These are phyloP conservation scores for Adelges cooleyi DNA, from an alignment of 1,140 invertebrate genomes.

Conservation along the genomic window DNA sequence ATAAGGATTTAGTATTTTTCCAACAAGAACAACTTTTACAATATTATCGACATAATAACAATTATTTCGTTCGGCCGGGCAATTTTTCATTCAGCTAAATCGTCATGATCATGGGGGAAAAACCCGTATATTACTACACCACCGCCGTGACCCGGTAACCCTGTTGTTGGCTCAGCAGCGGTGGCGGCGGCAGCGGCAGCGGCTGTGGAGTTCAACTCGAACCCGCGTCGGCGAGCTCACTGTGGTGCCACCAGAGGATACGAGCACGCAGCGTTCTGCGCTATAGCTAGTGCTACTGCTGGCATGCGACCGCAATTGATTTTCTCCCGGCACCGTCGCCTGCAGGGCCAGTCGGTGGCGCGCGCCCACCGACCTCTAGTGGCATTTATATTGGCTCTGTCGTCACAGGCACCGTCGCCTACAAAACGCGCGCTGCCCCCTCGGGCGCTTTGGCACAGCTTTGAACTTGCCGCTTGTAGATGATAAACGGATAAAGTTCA, in stretches of 20 bases:
- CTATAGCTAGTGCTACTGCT: not conserved
- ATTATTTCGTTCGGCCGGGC: too few species aligned
- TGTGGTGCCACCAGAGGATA: not conserved
- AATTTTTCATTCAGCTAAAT: too few species aligned
- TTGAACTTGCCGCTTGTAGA: too few species aligned
- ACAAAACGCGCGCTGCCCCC: not conserved
- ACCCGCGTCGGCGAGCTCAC: not conserved
- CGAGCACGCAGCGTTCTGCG: not conserved
- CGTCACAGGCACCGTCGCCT: not conserved
- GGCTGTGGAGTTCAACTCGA: not conserved
- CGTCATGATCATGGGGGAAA: too few species aligned
- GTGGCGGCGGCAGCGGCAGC: not conserved
- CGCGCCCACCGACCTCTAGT: slow-evolving; percentile 10
- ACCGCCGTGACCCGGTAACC: slow-evolving; percentile 11
- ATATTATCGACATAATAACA: too few species aligned
- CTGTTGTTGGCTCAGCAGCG: not conserved
- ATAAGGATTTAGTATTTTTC: too few species aligned
- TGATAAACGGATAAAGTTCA: too few species aligned
- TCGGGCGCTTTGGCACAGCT: too few species aligned
- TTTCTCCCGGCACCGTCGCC: not conserved
- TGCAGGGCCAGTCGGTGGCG: not conserved
- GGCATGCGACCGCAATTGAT: slow-evolving; percentile 15
- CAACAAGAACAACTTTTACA: too few species aligned
- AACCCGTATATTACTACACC: too few species aligned
- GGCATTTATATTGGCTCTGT: not conserved